phyloP scores from a whole-genome alignment of 92 coral and sea anemone genomes.

The Bergia puertoricense region DNA sequence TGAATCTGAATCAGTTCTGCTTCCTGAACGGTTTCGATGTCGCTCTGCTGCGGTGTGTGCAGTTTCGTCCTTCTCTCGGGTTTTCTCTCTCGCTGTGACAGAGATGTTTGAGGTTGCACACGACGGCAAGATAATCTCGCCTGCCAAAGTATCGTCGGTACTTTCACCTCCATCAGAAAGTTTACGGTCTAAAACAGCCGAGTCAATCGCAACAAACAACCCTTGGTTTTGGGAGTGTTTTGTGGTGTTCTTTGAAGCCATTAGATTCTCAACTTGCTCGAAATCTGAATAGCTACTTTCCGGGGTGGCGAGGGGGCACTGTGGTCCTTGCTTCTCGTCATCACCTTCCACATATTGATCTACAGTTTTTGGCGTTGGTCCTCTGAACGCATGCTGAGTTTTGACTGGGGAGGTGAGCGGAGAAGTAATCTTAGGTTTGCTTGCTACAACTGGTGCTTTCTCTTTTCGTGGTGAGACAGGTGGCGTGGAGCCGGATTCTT shows the following conservation, averaged over 20 bases:
- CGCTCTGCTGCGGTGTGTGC: background rate
- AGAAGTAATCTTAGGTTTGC: background rate
- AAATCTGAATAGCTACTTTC: constrained; percentile 40
- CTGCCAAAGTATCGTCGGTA: background rate
- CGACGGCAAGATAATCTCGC: background rate
- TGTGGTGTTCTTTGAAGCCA: background rate
- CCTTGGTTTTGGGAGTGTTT: background rate
- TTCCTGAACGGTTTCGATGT: background rate
- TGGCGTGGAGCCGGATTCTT: constrained; percentile 21
- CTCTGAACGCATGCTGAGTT: background rate
- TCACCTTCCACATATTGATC: background rate
- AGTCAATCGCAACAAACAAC: constrained; percentile 32
- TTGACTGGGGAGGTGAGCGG: constrained; percentile 34
- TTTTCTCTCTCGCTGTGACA: background rate
- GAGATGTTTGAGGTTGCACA: background rate
- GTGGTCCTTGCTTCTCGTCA: background rate
- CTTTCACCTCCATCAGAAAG: constrained; percentile 23
- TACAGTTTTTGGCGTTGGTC: background rate
- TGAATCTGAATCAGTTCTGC: constrained; percentile 16
- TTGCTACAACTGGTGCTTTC: constrained; percentile 24
- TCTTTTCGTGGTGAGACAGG: constrained; percentile 8
- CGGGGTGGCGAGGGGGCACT: constrained; percentile 43
- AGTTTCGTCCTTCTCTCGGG: constrained; percentile 2
- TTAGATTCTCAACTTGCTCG: constrained; percentile 22
- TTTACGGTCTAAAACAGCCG: constrained; percentile 36